Evolutionary conservation across 2,113 vertebrate genomes (phyloP), one percentile per base, ranked within the genome.

Genomic region (Mugil cephalus): DNA sequence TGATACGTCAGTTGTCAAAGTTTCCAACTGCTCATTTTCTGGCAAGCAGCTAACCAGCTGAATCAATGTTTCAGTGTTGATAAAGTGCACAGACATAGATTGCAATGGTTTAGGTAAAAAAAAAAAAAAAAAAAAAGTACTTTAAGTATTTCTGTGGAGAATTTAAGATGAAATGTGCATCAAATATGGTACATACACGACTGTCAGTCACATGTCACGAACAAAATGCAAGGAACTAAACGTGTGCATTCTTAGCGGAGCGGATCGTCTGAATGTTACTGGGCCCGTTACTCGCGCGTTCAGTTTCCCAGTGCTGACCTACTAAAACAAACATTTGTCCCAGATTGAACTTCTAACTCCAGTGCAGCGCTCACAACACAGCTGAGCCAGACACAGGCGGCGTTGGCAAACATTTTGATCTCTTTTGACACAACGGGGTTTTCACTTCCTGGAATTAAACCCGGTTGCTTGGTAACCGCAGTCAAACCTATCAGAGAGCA

Each of bases 401-500:
- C 4, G 45, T 43, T 58, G 53, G 69, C 60, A 64, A 79, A 68
- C 38, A 15, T 60, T 56, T 71, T 30, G 43, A 77, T 53, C 70
- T 73, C 34, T 50, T 80, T 48, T 53, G 65, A 77, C 43, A 61
- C 54, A 42, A 10, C 48, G 69, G 46, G 35, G 54, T 52, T 70
- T 69, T 65, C 9, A 56, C 66, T 80, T 76, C 66, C 78, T 76
- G 53, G 60, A 77, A 76, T 74, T 47, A 69, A 53, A 66, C 43
- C 34, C 19, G 68, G 75, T 77, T 77, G 76, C 53, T 35, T 59
- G 77, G 82, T 70, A 80, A 72, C 70, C 59, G 38, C 66, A 39
- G 75, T 73, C n/a, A 46, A 75, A 76, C 0, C 12, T 7, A 72
- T 46, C 46, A 43, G 75, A 72, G 73, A 84, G 76, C 61, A 42